Percentiles rank a stretch among this genome's conserved stretches.
Evolutionary conservation across 30 jellyfish, hydroid and myxozoan genomes (phyloP).

Genomic region (Aurelia sp.): DNA sequence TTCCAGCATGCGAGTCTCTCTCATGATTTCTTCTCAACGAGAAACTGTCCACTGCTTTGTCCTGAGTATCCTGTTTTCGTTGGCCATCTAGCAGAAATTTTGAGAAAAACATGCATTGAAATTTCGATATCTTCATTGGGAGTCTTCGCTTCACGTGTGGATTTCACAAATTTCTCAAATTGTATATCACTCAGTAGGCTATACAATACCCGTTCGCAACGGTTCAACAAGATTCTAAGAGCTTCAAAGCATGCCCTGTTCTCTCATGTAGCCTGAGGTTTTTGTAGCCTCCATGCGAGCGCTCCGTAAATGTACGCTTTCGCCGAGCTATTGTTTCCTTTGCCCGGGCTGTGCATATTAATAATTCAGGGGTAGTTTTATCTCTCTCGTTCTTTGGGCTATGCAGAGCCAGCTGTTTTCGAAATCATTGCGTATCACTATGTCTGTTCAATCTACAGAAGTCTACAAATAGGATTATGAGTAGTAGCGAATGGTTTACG

Average conservation of each 20-base stretch:
- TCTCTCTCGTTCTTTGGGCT: slow-evolving; percentile 5
- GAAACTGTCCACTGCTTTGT: slow-evolving; percentile 34
- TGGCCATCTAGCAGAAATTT: slow-evolving; percentile 30
- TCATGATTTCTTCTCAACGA: slow-evolving; percentile 19
- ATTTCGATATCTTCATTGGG: slow-evolving; percentile 49
- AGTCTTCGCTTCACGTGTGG: slow-evolving; percentile 57
- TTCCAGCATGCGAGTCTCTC: not conserved
- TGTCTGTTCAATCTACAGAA: slow-evolving; percentile 42
- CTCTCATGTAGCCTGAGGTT: slow-evolving; percentile 34
- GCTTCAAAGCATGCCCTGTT: slow-evolving; percentile 21
- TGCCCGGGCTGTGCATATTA: slow-evolving; percentile 51
- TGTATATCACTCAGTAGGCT: slow-evolving; percentile 62
- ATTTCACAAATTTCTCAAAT: slow-evolving; percentile 59
- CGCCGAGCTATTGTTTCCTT: slow-evolving; percentile 41
- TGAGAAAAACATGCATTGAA: slow-evolving; percentile 64
- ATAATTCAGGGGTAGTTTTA: slow-evolving; percentile 31
- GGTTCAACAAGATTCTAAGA: slow-evolving; percentile 56
- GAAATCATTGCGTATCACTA: slow-evolving; percentile 69
- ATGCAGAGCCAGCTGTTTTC: slow-evolving; percentile 62
- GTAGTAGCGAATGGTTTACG: slow-evolving; percentile 35
- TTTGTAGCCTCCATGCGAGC: slow-evolving; percentile 57
- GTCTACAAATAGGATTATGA: slow-evolving; percentile 55
- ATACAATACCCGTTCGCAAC: slow-evolving; percentile 42
- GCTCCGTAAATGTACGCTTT: slow-evolving; percentile 43
- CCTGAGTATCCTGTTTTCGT: slow-evolving; percentile 56